Conservation (phyloP, 2,113 vertebrate species). For the Fregata magnificens region DNA sequence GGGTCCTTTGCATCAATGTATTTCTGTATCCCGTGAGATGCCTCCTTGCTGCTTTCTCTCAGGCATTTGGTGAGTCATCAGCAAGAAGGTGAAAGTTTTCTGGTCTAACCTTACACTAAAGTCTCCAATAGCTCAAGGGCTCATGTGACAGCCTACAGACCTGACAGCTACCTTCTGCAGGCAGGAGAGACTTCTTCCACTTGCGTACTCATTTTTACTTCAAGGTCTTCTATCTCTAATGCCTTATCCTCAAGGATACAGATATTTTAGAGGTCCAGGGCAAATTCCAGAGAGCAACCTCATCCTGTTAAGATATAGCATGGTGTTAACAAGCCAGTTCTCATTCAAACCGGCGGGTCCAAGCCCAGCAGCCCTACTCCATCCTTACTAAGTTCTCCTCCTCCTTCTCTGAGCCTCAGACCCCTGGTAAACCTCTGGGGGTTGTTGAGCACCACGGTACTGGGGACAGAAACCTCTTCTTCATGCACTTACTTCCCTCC, state of each 20-base stretch:
- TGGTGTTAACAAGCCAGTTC: not conserved
- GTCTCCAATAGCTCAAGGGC: not conserved
- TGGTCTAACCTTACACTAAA: not conserved
- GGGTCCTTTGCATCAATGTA: not conserved
- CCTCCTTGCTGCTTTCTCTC: not conserved
- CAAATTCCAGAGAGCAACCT: not conserved
- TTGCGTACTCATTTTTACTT: not conserved
- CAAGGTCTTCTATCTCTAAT: not conserved
- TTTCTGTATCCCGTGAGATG: not conserved
- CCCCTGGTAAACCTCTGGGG: not conserved
- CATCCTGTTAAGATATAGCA: accelerated
- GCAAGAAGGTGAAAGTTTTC: not conserved
- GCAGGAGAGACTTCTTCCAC: not conserved
- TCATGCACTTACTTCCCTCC: not conserved
- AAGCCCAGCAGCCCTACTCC: not conserved
- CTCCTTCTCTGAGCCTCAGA: not conserved
- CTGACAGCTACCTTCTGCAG: not conserved
- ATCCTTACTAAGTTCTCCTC: not conserved
- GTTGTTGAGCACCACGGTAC: accelerated
- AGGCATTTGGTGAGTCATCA: not conserved
- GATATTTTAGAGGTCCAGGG: not conserved
- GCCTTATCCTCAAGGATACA: not conserved
- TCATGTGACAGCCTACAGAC: not conserved
- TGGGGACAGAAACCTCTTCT: not conserved
- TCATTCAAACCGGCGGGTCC: not conserved